Evolutionary conservation across 2,888 invertebrate genomes (phyloP).

Genomic region (Drosophila bunnanda): DNA sequence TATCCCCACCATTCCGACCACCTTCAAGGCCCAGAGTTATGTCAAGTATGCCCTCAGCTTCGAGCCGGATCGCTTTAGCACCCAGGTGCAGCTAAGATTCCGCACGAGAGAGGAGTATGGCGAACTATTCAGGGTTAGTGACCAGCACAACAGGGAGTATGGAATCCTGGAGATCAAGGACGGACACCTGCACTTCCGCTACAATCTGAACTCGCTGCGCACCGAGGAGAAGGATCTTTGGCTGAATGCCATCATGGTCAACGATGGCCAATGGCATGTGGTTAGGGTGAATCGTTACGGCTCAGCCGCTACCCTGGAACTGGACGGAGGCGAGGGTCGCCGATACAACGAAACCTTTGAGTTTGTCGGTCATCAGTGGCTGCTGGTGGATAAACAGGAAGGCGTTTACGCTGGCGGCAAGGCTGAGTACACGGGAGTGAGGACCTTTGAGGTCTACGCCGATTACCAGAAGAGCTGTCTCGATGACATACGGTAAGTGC

Average conservation of each 20-base stretch:
- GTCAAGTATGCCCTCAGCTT: slow-evolving; percentile 98
- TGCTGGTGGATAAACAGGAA: slow-evolving; percentile 96
- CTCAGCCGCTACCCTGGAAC: slow-evolving; percentile 94
- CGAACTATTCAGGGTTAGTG: slow-evolving; percentile 96
- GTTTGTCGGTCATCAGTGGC: slow-evolving; percentile 96
- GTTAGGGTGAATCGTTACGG: slow-evolving; percentile 96
- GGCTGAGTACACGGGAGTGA: slow-evolving; percentile 96
- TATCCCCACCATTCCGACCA: slow-evolving; percentile 94
- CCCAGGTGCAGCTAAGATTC: slow-evolving; percentile 96
- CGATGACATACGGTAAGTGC: slow-evolving; percentile 86
- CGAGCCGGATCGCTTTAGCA: slow-evolving; percentile 96
- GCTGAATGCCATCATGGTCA: slow-evolving; percentile 94
- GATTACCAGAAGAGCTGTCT: slow-evolving; percentile 96
- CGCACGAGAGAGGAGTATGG: slow-evolving; percentile 97
- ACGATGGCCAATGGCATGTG: slow-evolving; percentile 98
- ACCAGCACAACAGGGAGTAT: slow-evolving; percentile 97
- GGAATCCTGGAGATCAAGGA: slow-evolving; percentile 96
- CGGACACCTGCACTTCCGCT: slow-evolving; percentile 94
- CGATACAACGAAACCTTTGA: slow-evolving; percentile 96
- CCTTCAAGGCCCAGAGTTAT: slow-evolving; percentile 96
- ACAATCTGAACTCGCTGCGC: slow-evolving; percentile 95
- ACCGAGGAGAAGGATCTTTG: slow-evolving; percentile 96
- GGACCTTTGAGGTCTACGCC: slow-evolving; percentile 97
- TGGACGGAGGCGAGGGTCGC: slow-evolving; percentile 97
- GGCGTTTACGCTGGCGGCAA: slow-evolving; percentile 98